These are phyloP conservation scores for Apaloderma vittatum DNA, from an alignment of 2,113 vertebrate genomes.

Conservation along the genomic window DNA sequence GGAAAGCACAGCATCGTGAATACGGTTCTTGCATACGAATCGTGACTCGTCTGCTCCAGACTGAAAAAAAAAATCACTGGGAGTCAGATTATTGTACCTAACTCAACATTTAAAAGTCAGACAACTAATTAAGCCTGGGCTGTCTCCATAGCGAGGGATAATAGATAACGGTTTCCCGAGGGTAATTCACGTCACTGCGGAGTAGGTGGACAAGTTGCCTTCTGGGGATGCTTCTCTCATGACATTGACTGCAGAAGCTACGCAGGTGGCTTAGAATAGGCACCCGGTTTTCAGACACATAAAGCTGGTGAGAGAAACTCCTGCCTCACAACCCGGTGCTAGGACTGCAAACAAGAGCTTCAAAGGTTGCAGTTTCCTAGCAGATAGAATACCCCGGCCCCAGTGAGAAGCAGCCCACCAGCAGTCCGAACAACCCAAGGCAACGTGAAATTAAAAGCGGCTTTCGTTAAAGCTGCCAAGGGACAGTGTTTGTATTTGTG, in stretches of 20 bases:
- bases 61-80: neutral
- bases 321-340: neutral
- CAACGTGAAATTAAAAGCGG: slow-evolving; percentile 30
- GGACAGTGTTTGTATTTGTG: neutral
- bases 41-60: slow-evolving; percentile 32
- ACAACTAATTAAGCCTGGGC: slow-evolving; percentile 46
- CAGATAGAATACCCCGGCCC: neutral
- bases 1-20: neutral
- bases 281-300: neutral
- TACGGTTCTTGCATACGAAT: neutral
- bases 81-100: slow-evolving; percentile 2
- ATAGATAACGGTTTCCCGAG: slow-evolving; percentile 42
- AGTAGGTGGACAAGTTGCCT: slow-evolving; percentile 25
- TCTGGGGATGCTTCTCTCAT: slow-evolving; percentile 37
- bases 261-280: neutral
- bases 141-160: slow-evolving; percentile 11
- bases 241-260: neutral
- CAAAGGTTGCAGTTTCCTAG: neutral
- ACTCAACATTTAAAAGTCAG: slow-evolving; percentile 41
- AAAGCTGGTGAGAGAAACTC: neutral
- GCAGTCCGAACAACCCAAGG: neutral
- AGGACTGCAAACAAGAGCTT: neutral
- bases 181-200: slow-evolving; percentile 13
- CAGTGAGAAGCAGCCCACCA: neutral
- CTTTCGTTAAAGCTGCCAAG: neutral